phyloP scores from a whole-genome alignment of 2,888 invertebrate genomes.

The Sericinus montela region DNA sequence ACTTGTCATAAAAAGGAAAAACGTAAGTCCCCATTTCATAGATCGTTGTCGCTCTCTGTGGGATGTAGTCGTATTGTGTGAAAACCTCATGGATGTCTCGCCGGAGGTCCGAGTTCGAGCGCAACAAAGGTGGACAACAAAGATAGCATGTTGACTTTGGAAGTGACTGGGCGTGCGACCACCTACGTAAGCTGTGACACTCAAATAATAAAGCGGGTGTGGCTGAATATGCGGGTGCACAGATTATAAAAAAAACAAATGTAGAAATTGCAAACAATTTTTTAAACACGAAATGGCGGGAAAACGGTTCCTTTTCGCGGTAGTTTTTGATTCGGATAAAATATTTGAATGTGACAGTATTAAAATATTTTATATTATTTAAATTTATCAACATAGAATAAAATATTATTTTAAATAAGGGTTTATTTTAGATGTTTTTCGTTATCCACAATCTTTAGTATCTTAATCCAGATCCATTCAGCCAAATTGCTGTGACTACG shows the following conservation, averaged over 20 bases:
- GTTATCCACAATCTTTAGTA: too few relatives aligned
- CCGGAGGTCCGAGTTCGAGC: slow-evolving; percentile 39
- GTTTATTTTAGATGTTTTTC: too few relatives aligned
- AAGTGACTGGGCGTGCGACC: slow-evolving; percentile 48
- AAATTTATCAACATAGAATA: too few relatives aligned
- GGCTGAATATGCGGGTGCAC: neutral
- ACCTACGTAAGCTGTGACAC: slow-evolving; percentile 55
- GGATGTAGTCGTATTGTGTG: slow-evolving; percentile 30
- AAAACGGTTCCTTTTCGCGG: too few relatives aligned
- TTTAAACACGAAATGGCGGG: too few relatives aligned
- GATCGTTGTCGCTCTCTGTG: slow-evolving; percentile 14
- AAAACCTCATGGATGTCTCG: slow-evolving; percentile 30
- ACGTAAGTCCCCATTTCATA: slow-evolving; percentile 12
- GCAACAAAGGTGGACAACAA: slow-evolving; percentile 58
- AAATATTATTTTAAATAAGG: too few relatives aligned
- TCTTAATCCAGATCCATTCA: too few relatives aligned
- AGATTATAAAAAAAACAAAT: neutral
- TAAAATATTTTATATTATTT: too few relatives aligned
- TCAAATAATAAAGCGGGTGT: slow-evolving; percentile 50
- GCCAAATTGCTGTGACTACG: too few relatives aligned
- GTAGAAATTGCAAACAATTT: too few relatives aligned
- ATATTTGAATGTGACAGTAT: too few relatives aligned
- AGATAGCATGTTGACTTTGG: slow-evolving; percentile 30
- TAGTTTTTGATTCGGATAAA: too few relatives aligned
- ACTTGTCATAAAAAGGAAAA: neutral